A percentile compares a stretch with the other conserved stretches of the same genome.
These are phyloP conservation scores for Latrodectus elegans DNA, from an alignment of 2,888 invertebrate species.

Conservation along the genomic window DNA sequence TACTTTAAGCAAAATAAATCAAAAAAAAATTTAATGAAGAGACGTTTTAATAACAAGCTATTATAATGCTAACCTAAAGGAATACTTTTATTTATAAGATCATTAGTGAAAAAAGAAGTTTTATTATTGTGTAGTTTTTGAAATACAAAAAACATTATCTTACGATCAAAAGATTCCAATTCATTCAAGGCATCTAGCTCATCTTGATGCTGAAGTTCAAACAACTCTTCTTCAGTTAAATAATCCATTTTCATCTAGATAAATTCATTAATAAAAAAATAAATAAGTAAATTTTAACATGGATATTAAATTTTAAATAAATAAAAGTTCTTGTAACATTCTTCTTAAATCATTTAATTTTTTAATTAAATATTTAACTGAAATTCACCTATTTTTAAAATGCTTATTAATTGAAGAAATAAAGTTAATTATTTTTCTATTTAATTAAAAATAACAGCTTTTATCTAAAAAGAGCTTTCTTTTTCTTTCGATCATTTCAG, in stretches of 20 bases:
- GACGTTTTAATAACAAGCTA: background rate
- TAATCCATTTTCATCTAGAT: slow-evolving; percentile 35
- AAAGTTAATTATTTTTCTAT: too few relatives aligned
- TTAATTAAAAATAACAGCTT: too few relatives aligned
- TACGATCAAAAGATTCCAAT: slow-evolving; percentile 30
- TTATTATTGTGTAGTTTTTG: background rate
- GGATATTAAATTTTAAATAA: too few relatives aligned
- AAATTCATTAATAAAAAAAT: background rate
- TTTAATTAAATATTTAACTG: background rate
- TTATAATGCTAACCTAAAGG: background rate
- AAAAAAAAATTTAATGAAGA: background rate
- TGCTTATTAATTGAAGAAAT: too few relatives aligned
- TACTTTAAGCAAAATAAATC: background rate
- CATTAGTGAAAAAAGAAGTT: background rate
- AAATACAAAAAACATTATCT: background rate
- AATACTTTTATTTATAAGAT: too few relatives aligned
- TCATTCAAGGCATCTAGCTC: slow-evolving; percentile 53
- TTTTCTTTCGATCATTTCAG: too few relatives aligned
- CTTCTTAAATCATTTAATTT: too few relatives aligned
- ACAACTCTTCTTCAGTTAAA: slow-evolving; percentile 51
- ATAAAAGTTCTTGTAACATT: background rate
- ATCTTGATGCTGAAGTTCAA: slow-evolving; percentile 59
- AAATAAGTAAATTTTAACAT: background rate
- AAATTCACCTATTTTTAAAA: background rate
- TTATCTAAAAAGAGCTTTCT: too few relatives aligned